A percentile compares a stretch with the other conserved stretches of the same genome.
phyloP scores from a whole-genome alignment of 2,113 vertebrate species.

The Otus sunia region DNA sequence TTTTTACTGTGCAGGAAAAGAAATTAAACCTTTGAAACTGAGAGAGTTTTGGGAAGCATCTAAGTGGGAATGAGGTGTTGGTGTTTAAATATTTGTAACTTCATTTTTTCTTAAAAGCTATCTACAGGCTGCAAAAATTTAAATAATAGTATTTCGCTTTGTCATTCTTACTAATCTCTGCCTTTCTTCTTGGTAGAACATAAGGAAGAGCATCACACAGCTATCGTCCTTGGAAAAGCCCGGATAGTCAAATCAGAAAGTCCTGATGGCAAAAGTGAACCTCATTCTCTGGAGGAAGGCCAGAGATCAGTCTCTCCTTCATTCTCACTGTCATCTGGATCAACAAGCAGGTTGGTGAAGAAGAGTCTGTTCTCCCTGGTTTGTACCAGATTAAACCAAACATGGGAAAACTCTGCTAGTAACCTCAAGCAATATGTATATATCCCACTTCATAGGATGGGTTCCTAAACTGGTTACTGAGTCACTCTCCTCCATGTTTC shows the following conservation, averaged over 20 bases:
- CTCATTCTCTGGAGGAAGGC: neutral
- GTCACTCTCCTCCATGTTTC: accelerated
- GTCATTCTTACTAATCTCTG: neutral
- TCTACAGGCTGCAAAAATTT: neutral
- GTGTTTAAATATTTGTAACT: neutral
- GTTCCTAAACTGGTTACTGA: neutral
- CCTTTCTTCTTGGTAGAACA: constrained; percentile 4
- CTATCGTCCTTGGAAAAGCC: neutral
- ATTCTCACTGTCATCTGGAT: neutral
- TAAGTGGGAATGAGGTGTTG: neutral
- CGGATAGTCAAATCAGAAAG: neutral
- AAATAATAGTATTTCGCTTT: neutral
- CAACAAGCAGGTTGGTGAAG: constrained; percentile 66
- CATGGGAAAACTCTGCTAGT: accelerated
- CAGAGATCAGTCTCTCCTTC: neutral
- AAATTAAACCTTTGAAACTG: neutral
- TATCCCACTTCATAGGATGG: accelerated
- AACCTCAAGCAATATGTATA: accelerated
- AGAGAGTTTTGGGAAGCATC: neutral
- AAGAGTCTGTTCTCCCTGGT: neutral
- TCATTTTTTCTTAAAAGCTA: neutral
- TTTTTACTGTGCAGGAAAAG: neutral
- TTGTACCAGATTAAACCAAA: accelerated
- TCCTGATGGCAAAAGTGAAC: neutral
- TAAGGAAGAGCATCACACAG: neutral